Conservation (phyloP, 1,140 invertebrate genomes). For the Papilio polytes region DNA sequence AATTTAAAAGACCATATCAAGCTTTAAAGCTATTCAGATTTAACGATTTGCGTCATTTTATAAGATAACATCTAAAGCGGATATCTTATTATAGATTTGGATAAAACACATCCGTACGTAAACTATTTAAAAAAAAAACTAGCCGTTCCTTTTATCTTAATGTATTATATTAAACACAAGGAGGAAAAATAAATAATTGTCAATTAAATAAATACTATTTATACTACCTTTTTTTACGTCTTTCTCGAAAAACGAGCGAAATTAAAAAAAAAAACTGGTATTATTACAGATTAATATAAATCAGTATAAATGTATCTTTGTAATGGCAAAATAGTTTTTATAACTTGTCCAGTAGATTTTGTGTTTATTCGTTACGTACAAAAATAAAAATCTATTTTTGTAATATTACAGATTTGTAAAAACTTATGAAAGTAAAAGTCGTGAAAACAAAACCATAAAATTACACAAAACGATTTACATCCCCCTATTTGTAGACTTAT, state of each 20-base stretch:
- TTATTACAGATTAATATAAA: no score
- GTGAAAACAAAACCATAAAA: neutral
- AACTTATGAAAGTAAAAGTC: no score
- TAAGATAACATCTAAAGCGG: slow-evolving; percentile 30
- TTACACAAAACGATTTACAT: slow-evolving; percentile 59
- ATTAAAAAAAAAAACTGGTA: no score
- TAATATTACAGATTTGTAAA: no score
- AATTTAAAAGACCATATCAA: slow-evolving; percentile 52
- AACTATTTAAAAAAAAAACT: slow-evolving; percentile 45
- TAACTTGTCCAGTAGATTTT: no score
- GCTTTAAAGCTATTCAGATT: slow-evolving; percentile 32
- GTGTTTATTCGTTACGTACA: no score
- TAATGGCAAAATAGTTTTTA: neutral
- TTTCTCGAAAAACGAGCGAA: no score
- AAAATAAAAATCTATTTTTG: no score
- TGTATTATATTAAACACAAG: slow-evolving; percentile 3
- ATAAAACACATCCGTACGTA: slow-evolving; percentile 23
- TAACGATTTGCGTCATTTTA: slow-evolving; percentile 24
- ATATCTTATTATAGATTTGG: slow-evolving; percentile 16
- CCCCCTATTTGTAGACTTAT: slow-evolving; percentile 51
- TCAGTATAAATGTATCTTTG: no score
- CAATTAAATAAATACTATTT: no score
- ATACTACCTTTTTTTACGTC: no score
- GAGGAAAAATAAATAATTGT: no score
- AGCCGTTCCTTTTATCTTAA: slow-evolving; percentile 24